Evolutionary conservation across 2,797 vertebrate species (phyloP), one percentile per base, ranked within the genome.

Genomic region (Crocodylus rhombifer): DNA sequence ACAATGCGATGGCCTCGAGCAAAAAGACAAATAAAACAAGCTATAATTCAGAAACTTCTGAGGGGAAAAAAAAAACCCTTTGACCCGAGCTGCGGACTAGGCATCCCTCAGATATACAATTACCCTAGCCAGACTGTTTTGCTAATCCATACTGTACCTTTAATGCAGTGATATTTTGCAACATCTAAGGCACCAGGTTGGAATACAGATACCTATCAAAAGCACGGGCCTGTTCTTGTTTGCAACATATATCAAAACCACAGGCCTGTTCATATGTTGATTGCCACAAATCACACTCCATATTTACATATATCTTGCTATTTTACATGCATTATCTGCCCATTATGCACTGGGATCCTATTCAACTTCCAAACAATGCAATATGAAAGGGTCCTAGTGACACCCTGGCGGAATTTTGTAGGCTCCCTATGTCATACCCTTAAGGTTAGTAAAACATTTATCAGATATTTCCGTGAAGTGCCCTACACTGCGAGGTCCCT

Each of bases 11-110:
- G 94, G 96, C 97, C 97, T 97, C 80, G 4, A 97, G 97, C 95
- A 60, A 97, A 97, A 97, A 97, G 61, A 97, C 93, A 97, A 97
- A 97, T 96, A 97, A 97, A 97, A 97, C 95, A 93, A 95, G 89
- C 78, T 81, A 88, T 95, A 96, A 97, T 96, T 97, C 96, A 89
- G 86, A 94, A 97, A 96, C 95, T 98, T 98, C 97, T 96, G 94
- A 97, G 84, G 87, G 90, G 67, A 82, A 80, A 89, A 93, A 89
- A 51, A 51, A 51, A 51, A 11, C 87, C 94, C 96, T 97, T 81
- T 98, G 97, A 97, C 97, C 97, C 60, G 18, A 26, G 78, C 86
- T 91, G 78, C 2, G 94, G 95, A 96, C 93, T 94, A 83, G 82
- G 88, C 82, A 94, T 86, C 76, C 94, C 82, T 97, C 80, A 97